These are phyloP conservation scores for Hydropsyche betteni DNA, from an alignment of 2,888 invertebrate genomes.

Conservation along the genomic window DNA sequence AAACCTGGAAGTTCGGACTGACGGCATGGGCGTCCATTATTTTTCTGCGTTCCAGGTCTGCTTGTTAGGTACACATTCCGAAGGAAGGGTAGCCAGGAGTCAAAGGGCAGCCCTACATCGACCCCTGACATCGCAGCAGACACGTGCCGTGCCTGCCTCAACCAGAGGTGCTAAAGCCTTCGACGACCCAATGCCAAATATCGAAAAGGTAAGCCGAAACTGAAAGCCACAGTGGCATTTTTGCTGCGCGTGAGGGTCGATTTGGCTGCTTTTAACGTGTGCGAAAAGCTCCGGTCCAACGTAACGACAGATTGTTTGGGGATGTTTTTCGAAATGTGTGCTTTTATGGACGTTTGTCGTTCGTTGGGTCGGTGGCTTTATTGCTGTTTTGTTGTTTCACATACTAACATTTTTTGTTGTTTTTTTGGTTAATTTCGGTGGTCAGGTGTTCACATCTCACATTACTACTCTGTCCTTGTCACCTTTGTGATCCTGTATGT, in stretches of 20 bases:
- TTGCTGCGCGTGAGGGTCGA: conserved; percentile 3
- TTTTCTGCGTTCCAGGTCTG: conserved; percentile 69
- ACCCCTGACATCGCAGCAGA: conserved; percentile 63
- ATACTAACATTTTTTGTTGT: too few species aligned
- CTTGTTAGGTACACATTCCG: conserved; percentile 71
- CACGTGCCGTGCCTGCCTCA: conserved; percentile 69
- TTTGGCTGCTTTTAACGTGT: background rate
- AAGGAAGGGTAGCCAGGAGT: conserved; percentile 60
- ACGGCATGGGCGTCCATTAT: conserved; percentile 56
- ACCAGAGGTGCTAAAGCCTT: conserved; percentile 64
- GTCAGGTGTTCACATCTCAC: too few species aligned
- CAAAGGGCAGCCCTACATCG: conserved; percentile 62
- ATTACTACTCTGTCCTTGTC: too few species aligned
- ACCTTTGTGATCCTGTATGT: too few species aligned
- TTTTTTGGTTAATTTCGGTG: too few species aligned
- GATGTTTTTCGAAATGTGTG: too few species aligned
- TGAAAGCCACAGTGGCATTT: background rate
- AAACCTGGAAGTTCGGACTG: conserved; percentile 43
- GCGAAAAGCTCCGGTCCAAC: background rate
- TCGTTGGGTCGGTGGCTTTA: too few species aligned
- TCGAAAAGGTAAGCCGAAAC: conserved; percentile 24
- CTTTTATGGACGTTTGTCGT: too few species aligned
- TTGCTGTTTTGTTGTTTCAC: too few species aligned
- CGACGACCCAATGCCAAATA: background rate
- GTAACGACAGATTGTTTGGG: too few species aligned